Percentiles rank a stretch among this genome's conserved stretches.
phyloP scores from a whole-genome alignment of 2,888 invertebrate species.

The Scaptomyza caliginosa region DNA sequence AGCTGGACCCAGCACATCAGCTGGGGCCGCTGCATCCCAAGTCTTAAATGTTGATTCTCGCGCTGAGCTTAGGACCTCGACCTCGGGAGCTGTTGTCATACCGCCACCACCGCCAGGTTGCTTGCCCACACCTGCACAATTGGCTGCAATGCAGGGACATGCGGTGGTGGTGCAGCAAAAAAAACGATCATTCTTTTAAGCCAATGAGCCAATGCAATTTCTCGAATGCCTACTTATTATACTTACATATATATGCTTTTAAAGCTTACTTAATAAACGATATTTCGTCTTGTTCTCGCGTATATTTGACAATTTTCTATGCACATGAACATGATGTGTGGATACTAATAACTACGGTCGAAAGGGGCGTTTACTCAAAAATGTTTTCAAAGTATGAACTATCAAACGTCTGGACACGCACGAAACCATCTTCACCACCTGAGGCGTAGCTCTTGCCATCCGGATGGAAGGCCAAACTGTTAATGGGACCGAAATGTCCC shows the following conservation, averaged over 20 bases:
- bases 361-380: slow-evolving; percentile 66
- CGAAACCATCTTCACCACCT: slow-evolving; percentile 99
- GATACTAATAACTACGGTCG: slow-evolving; percentile 40
- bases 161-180: slow-evolving; percentile 77
- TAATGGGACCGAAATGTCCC: slow-evolving; percentile 99
- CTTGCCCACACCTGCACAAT: slow-evolving; percentile 82
- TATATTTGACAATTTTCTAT: slow-evolving; percentile 76
- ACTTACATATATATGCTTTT: slow-evolving; percentile 27
- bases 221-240: slow-evolving; percentile 46
- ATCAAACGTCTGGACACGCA: slow-evolving; percentile 98
- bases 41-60: slow-evolving; percentile 70
- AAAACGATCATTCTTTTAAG: slow-evolving; percentile 78
- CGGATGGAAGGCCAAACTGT: slow-evolving; percentile 98
- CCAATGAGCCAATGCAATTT: slow-evolving; percentile 5
- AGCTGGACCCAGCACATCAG: slow-evolving; percentile 64
- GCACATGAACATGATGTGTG: slow-evolving; percentile 63
- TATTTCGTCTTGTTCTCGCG: slow-evolving; percentile 77
- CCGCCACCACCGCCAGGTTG: slow-evolving; percentile 84
- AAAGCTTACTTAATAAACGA: slow-evolving; percentile 54
- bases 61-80: slow-evolving; percentile 67
- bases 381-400: slow-evolving; percentile 94
- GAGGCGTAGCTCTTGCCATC: slow-evolving; percentile 98
- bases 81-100: slow-evolving; percentile 75
- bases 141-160: slow-evolving; percentile 83
- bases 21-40: slow-evolving; percentile 50